Conservation (phyloP, 1,140 invertebrate species). For the Pseudachorutes palmiensis region DNA sequence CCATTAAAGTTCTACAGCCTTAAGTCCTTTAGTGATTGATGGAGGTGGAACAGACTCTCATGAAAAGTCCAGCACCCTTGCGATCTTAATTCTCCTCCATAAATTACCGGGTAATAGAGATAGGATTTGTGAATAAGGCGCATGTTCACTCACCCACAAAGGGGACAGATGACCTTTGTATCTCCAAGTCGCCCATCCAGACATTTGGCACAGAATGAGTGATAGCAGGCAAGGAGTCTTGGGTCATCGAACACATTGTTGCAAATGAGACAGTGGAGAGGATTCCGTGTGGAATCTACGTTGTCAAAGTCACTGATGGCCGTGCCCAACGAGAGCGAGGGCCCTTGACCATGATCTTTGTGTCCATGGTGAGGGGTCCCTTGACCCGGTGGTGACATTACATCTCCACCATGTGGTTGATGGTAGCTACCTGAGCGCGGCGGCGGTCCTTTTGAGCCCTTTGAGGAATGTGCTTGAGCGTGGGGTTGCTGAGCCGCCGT, state of each 20-base stretch:
- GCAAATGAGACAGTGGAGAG: slow-evolving; percentile 56
- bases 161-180: slow-evolving; percentile 54
- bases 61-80: too few relatives aligned
- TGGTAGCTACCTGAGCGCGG: not conserved
- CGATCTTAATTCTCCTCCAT: too few relatives aligned
- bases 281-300: slow-evolving; percentile 47
- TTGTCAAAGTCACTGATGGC: slow-evolving; percentile 27
- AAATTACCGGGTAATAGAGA: too few relatives aligned
- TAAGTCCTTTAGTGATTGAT: too few relatives aligned
- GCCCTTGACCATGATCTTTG: slow-evolving; percentile 1
- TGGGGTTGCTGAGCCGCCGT: slow-evolving; percentile 2
- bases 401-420: slow-evolving; percentile 2
- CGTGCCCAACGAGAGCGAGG: not conserved
- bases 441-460: slow-evolving; percentile 1
- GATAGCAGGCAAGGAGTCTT: slow-evolving; percentile 58
- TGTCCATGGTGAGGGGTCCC: slow-evolving; percentile 6
- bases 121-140: not conserved
- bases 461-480: not conserved
- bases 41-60: too few relatives aligned
- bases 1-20: too few relatives aligned
- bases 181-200: slow-evolving; percentile 53
- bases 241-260: slow-evolving; percentile 60
- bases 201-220: slow-evolving; percentile 60
- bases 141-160: slow-evolving; percentile 53
- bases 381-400: slow-evolving; percentile 15